A percentile compares a stretch with the other conserved stretches of the same genome.
phyloP scores from a whole-genome alignment of 2,113 vertebrate genomes.

The Aleadryas rufinucha region DNA sequence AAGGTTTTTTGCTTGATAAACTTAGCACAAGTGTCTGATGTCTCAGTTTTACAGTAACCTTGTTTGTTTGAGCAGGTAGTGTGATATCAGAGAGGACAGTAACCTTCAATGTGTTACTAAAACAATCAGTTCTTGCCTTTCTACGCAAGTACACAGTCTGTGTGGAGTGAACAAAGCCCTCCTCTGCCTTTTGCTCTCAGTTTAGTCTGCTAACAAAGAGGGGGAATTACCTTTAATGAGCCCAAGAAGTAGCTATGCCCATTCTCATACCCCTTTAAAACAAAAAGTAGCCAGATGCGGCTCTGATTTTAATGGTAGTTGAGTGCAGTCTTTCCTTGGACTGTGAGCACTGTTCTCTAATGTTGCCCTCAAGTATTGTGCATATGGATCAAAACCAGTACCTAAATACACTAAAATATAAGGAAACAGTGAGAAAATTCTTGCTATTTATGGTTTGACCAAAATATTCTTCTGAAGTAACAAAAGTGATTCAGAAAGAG shows the following conservation, averaged over 20 bases:
- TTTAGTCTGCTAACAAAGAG: neutral
- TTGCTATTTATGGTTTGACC: neutral
- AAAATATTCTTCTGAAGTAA: neutral
- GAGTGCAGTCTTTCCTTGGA: neutral
- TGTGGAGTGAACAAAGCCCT: neutral
- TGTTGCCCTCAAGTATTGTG: neutral
- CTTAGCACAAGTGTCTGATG: neutral
- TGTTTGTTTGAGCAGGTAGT: neutral
- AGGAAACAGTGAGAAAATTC: neutral
- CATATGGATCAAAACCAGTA: neutral
- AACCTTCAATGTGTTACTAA: neutral
- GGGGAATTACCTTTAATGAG: neutral
- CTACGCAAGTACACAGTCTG: neutral
- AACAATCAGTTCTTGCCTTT: neutral
- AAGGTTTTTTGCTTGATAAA: neutral
- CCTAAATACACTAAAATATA: neutral
- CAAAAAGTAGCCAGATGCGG: neutral
- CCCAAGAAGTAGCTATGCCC: neutral
- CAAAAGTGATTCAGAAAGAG: neutral
- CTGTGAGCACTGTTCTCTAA: neutral
- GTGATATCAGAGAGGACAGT: neutral
- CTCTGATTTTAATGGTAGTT: neutral
- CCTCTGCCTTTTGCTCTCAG: neutral
- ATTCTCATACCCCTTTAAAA: neutral
- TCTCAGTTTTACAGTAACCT: neutral